phyloP scores from a whole-genome alignment of 2,113 vertebrate genomes.

The Sprattus sprattus region DNA sequence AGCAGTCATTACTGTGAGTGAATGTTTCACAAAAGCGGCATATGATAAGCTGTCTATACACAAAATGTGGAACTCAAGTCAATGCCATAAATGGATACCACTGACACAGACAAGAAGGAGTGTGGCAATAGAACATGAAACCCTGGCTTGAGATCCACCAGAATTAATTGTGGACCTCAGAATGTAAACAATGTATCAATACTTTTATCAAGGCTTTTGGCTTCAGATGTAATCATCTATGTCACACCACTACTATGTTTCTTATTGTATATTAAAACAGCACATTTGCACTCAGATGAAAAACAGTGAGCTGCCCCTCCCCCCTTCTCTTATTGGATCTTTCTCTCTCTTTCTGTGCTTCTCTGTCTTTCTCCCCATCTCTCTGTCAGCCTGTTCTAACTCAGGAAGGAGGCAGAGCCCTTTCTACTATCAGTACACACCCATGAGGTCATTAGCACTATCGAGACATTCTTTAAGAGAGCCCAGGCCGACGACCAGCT shows the following conservation, averaged over 20 bases:
- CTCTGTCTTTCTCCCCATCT: background rate
- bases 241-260: background rate
- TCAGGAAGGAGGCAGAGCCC: constrained; percentile 44
- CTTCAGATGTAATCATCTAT: background rate
- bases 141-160: background rate
- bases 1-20: background rate
- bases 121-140: background rate
- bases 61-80: no score
- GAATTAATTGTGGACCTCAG: background rate
- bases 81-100: no score
- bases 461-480: constrained; percentile 20
- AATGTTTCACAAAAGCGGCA: background rate
- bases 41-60: background rate
- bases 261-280: background rate
- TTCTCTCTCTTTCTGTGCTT: background rate
- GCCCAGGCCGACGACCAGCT: constrained; percentile 7
- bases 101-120: no score
- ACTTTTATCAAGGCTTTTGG: background rate
- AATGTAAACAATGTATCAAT: background rate
- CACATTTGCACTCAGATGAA: background rate
- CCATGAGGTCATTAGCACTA: constrained; percentile 38
- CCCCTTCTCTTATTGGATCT: background rate
- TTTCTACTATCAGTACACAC: constrained; percentile 56
- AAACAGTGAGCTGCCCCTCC: background rate
- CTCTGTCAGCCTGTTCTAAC: background rate